Evolutionary conservation across 2,888 invertebrate species (phyloP).

Genomic region (Rotaria sp.): DNA sequence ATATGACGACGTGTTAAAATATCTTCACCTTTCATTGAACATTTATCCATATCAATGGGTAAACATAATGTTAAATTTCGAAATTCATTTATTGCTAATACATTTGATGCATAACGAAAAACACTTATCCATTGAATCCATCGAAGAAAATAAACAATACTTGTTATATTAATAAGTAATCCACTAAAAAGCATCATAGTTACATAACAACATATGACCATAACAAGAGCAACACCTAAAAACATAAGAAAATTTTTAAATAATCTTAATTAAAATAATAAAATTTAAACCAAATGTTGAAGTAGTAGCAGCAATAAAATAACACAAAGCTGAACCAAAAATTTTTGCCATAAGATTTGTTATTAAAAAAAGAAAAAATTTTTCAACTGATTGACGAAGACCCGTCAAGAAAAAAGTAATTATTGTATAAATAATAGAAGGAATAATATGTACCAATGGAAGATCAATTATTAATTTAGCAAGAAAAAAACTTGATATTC

Average conservation of each 20-base stretch:
- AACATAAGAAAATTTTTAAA: background rate
- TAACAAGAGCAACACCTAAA: background rate
- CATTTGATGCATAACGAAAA: constrained; percentile 50
- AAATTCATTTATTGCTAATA: constrained; percentile 42
- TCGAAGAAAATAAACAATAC: constrained; percentile 48
- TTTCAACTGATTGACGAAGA: background rate
- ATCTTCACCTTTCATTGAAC: constrained; percentile 42
- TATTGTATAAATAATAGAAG: constrained; percentile 47
- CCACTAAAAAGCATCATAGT: constrained; percentile 49
- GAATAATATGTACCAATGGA: constrained; percentile 49
- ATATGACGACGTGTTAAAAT: constrained; percentile 49
- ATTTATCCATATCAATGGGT: background rate
- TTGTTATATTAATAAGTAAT: constrained; percentile 50
- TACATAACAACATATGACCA: background rate
- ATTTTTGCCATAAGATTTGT: background rate
- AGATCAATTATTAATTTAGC: constrained; percentile 53
- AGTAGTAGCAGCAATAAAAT: background rate
- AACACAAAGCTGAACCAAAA: background rate
- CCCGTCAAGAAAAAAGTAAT: constrained; percentile 53
- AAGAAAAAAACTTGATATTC: constrained; percentile 52
- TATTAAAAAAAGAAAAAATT: background rate
- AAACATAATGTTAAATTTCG: constrained; percentile 32
- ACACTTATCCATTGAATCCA: constrained; percentile 53
- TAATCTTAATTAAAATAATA: background rate
- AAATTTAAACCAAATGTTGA: background rate